Percentiles rank a stretch among this genome's conserved stretches.
Evolutionary conservation across 2,113 vertebrate species (phyloP).

Genomic region (Scalopus aquaticus): DNA sequence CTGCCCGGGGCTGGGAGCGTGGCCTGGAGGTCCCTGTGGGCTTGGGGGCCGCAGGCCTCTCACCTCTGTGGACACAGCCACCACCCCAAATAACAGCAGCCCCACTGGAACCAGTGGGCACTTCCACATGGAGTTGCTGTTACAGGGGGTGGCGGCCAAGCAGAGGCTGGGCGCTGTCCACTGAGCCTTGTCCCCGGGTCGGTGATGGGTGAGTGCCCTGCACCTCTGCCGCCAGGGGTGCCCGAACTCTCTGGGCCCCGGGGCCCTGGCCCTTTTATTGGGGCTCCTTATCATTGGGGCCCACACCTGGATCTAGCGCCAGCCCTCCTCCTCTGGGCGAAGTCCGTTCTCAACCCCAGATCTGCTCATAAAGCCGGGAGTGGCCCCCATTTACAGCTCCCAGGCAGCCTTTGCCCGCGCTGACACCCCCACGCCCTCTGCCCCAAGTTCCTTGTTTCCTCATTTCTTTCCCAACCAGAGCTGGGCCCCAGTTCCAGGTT

Average conservation of each 20-base stretch:
- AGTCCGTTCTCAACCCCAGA: constrained; percentile 66
- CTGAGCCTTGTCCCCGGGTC: background rate
- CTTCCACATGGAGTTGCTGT: constrained; percentile 88
- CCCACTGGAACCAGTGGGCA: constrained; percentile 80
- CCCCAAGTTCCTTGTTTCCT: constrained; percentile 45
- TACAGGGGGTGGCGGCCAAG: constrained; percentile 75
- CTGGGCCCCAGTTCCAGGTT: background rate
- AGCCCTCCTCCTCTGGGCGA: constrained; percentile 44
- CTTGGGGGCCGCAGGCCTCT: background rate
- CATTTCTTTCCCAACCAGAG: background rate
- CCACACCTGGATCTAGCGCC: constrained; percentile 43
- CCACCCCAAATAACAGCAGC: constrained; percentile 84
- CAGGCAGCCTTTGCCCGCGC: constrained; percentile 19
- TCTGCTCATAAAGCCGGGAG: constrained; percentile 65
- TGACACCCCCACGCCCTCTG: background rate
- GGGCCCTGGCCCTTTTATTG: constrained; percentile 22
- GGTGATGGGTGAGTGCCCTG: background rate
- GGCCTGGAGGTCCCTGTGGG: background rate
- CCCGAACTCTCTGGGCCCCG: background rate
- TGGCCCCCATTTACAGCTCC: constrained; percentile 49
- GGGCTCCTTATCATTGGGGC: constrained; percentile 60
- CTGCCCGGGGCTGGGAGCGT: background rate
- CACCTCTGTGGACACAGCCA: background rate
- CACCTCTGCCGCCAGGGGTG: rapidly evolving
- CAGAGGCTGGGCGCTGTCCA: background rate